Evolutionary conservation across 2,113 vertebrate genomes (phyloP).

Genomic region (Xerus inauris): DNA sequence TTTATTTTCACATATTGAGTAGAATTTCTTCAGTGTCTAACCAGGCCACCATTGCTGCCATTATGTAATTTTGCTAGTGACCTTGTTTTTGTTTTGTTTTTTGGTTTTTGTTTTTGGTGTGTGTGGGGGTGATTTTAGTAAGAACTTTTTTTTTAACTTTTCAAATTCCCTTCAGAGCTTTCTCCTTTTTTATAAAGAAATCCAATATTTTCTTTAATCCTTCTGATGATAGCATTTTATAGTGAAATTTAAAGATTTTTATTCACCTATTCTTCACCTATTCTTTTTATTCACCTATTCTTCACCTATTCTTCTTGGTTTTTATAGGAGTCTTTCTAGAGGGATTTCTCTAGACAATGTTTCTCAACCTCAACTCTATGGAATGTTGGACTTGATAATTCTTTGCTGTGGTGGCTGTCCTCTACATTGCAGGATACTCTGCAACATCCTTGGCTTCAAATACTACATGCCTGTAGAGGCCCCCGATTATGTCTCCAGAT

Average conservation of each 20-base stretch:
- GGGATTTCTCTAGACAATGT: not conserved
- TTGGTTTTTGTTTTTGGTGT: too few relatives aligned
- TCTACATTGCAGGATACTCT: rapidly evolving
- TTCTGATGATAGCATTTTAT: not conserved
- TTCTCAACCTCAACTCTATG: rapidly evolving
- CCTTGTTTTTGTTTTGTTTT: too few relatives aligned
- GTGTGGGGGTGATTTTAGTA: not conserved
- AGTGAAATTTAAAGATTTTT: not conserved
- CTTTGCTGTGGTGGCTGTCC: not conserved
- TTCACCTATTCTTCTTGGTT: not conserved
- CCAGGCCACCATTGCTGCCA: not conserved
- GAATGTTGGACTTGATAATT: rapidly evolving
- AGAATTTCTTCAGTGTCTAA: not conserved
- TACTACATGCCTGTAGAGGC: not conserved
- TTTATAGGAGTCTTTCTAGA: not conserved
- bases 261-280: not conserved
- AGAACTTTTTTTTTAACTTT: not conserved
- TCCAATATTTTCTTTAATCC: not conserved
- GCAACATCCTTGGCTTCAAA: not conserved
- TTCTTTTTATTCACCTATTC: not conserved
- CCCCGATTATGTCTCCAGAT: not conserved
- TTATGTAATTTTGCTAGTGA: not conserved
- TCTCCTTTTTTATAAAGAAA: not conserved
- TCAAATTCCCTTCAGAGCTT: not conserved
- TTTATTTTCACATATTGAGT: not conserved